These are phyloP conservation scores for Microtus pennsylvanicus DNA, from an alignment of 2,113 vertebrate genomes.

Conservation along the genomic window DNA sequence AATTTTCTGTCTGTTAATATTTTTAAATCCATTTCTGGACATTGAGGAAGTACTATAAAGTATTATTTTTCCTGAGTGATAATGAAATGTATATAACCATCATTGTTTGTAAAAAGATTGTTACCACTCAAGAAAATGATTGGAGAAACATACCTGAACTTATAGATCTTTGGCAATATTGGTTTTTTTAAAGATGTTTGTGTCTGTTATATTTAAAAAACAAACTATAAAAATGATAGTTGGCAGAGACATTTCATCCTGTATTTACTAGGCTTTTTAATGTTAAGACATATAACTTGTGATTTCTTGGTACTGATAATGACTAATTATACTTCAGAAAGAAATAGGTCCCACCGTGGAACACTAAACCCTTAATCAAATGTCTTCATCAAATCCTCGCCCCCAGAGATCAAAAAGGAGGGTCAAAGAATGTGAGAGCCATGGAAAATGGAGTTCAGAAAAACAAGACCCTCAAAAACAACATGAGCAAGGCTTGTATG, in stretches of 20 bases:
- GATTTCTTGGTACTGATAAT: not conserved
- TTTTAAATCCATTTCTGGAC: not conserved
- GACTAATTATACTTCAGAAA: not conserved
- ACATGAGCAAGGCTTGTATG: not conserved
- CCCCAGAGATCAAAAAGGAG: not conserved
- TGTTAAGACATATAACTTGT: not conserved
- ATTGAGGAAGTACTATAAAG: not conserved
- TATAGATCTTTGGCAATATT: not conserved
- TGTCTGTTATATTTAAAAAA: not conserved
- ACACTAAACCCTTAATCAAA: not conserved
- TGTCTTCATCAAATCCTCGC: not conserved
- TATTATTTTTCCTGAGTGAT: not conserved
- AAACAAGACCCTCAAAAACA: not conserved
- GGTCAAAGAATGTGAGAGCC: not conserved
- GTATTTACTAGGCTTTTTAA: not conserved
- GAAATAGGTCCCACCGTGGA: not conserved
- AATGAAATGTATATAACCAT: not conserved
- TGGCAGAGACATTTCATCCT: not conserved
- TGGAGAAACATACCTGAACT: not conserved
- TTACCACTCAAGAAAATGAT: not conserved
- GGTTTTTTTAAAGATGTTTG: not conserved
- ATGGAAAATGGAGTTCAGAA: not conserved
- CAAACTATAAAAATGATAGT: not conserved
- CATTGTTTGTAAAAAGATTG: conserved; percentile 4
- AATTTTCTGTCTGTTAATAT: not conserved